Evolutionary conservation across 2,113 vertebrate species (phyloP).

Genomic region (Salminus brasiliensis): DNA sequence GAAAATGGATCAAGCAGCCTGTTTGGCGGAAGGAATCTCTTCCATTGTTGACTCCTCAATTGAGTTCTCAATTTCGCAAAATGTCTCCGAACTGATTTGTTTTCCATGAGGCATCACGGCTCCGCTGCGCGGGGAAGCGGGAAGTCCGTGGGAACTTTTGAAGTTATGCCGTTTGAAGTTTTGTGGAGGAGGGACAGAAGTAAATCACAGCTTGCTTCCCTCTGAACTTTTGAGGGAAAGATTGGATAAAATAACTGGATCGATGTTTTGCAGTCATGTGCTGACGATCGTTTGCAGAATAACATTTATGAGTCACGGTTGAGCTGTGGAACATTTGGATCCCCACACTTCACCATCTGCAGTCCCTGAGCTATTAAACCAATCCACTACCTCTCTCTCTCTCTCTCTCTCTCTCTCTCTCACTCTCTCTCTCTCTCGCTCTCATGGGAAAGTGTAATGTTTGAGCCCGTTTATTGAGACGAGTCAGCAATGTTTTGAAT

Average conservation of each 20-base stretch:
- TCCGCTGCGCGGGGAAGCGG: not conserved
- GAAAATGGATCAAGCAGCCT: not conserved
- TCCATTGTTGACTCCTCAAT: not conserved
- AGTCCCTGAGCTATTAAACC: constrained; percentile 4
- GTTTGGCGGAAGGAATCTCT: not conserved
- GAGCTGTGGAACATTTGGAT: constrained; percentile 4
- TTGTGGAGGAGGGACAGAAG: not conserved
- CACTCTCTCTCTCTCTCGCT: too few species aligned
- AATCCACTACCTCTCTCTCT: not conserved
- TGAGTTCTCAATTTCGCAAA: not conserved
- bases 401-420: not conserved
- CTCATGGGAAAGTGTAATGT: not conserved
- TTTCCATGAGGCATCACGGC: not conserved
- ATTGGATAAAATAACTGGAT: not conserved
- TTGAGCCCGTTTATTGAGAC: not conserved
- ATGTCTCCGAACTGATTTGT: not conserved
- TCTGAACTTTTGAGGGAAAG: not conserved
- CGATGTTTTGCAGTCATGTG: constrained; percentile 8
- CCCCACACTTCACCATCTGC: not conserved
- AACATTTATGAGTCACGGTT: not conserved
- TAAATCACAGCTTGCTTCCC: not conserved
- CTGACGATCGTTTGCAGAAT: not conserved
- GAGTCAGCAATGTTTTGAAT: constrained; percentile 17
- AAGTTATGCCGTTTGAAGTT: not conserved
- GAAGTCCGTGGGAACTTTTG: not conserved